Conservation (phyloP, 2,888 invertebrate genomes). For the Abrostola triplasia region DNA sequence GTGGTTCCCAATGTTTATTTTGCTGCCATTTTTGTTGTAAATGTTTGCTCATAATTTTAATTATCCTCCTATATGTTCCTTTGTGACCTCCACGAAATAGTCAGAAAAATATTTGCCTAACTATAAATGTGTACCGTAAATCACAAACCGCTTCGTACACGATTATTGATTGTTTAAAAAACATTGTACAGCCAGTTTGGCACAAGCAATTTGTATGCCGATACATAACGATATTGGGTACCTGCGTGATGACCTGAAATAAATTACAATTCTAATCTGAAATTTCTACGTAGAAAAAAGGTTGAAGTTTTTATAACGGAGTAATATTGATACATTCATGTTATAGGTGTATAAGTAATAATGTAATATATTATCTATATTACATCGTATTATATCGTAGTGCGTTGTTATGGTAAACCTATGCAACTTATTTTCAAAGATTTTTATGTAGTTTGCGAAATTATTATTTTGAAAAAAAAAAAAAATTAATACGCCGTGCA, state of each 20-base stretch:
- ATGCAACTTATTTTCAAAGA: no score
- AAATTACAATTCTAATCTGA: background rate
- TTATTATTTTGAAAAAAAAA: no score
- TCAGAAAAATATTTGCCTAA: constrained; percentile 22
- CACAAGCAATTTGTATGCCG: background rate
- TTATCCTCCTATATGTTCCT: constrained; percentile 61
- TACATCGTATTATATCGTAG: no score
- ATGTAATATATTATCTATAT: no score
- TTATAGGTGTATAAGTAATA: no score
- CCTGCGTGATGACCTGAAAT: background rate
- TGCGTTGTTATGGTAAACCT: constrained; percentile 13
- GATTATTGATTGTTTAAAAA: constrained; percentile 26
- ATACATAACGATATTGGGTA: constrained; percentile 4
- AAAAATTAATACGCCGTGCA: no score
- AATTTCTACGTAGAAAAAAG: no score
- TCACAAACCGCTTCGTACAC: constrained; percentile 40
- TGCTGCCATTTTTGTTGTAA: constrained; percentile 66
- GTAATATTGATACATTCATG: constrained; percentile 23
- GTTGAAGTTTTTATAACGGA: no score
- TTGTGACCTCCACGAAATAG: constrained; percentile 49
- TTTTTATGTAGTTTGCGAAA: no score
- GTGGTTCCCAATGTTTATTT: constrained; percentile 66
- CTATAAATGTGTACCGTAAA: constrained; percentile 33
- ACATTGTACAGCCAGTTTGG: constrained; percentile 16
- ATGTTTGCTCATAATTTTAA: constrained; percentile 68